Conservation (phyloP, 2,113 vertebrate species). For the Sarotherodon lohbergeri region DNA sequence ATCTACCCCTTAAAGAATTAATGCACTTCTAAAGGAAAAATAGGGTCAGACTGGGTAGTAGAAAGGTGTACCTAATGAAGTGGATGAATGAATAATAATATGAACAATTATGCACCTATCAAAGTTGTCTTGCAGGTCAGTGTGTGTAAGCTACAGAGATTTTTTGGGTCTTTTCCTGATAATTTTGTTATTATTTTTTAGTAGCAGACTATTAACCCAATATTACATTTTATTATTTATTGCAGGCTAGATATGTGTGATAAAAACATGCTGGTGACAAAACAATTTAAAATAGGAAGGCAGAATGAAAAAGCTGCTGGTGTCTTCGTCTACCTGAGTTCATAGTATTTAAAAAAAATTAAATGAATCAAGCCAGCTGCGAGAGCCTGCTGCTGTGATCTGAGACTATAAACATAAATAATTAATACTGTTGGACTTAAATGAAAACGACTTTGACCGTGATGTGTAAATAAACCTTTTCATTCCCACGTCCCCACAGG, state of each 20-base stretch:
- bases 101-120: background rate
- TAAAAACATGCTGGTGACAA: background rate
- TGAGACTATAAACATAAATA: background rate
- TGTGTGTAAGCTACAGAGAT: background rate
- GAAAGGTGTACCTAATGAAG: background rate
- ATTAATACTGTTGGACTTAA: background rate
- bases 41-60: background rate
- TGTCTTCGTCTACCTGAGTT: background rate
- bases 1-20: background rate
- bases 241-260: background rate
- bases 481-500: background rate
- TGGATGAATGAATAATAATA: background rate
- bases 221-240: background rate
- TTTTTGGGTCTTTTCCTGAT: background rate
- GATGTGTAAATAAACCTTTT: background rate
- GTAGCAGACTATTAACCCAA: background rate
- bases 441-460: background rate
- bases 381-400: background rate
- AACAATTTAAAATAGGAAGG: background rate
- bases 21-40: background rate
- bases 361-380: background rate
- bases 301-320: background rate
- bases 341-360: background rate
- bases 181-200: background rate
- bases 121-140: background rate